A percentile compares a stretch with the other conserved stretches of the same genome.
Conservation (phyloP, 30 jellyfish, hydroid and myxozoan species). For the Hydractinia echinata region DNA sequence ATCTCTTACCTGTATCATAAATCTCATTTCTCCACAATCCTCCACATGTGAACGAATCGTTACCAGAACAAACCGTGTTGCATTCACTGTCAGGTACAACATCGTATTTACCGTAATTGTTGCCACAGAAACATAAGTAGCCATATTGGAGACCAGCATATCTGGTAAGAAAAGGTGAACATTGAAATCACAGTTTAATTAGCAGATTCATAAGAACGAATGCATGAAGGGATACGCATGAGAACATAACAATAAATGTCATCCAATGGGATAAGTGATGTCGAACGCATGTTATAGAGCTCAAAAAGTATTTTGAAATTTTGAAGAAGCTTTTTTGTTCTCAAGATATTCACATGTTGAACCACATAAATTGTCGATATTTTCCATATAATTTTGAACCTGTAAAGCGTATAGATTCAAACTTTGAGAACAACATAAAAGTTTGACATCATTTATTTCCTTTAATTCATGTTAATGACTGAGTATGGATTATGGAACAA, state of each 20-base stretch:
- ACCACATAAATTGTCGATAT: no score
- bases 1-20: constrained; percentile 62
- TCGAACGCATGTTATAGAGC: no score
- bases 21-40: constrained; percentile 95
- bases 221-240: no score
- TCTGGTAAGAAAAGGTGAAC: constrained; percentile 23
- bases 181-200: no score
- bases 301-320: no score
- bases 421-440: not conserved
- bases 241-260: no score
- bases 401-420: not conserved
- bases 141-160: constrained; percentile 99
- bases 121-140: constrained; percentile 96
- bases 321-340: no score
- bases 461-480: not conserved
- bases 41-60: constrained; percentile 80
- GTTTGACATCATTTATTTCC: not conserved
- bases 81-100: constrained; percentile 94
- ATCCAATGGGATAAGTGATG: no score
- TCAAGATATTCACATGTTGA: no score
- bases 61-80: constrained; percentile 92
- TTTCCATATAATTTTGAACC: no score
- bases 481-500: not conserved
- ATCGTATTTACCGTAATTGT: constrained; percentile 86
- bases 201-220: no score